Evolutionary conservation across 2,888 invertebrate genomes (phyloP).

Genomic region (Xanthorhoe designata): DNA sequence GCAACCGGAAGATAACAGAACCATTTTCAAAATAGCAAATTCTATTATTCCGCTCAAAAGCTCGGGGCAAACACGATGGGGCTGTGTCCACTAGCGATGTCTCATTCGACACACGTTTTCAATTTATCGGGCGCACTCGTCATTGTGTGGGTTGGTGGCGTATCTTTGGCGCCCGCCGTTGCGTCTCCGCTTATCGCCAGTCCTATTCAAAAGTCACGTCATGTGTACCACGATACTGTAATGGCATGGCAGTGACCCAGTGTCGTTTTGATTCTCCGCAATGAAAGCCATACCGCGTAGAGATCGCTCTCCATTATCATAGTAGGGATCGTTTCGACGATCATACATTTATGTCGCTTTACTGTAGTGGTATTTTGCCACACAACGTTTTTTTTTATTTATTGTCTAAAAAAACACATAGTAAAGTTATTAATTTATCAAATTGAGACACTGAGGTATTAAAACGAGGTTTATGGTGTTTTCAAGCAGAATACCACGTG

Average conservation of each 20-base stretch:
- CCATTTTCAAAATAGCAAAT: conserved; percentile 27
- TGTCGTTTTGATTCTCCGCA: conserved; percentile 29
- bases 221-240: conserved; percentile 55
- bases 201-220: conserved; percentile 65
- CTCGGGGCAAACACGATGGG: conserved; percentile 33
- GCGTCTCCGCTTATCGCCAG: conserved; percentile 61
- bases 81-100: conserved; percentile 51
- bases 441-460: no score
- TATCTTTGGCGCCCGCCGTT: conserved; percentile 60
- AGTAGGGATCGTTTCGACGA: no score
- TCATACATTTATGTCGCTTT: no score
- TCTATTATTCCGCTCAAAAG: conserved; percentile 45
- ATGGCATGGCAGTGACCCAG: conserved; percentile 47
- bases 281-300: conserved; percentile 4
- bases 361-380: no score
- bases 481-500: no score
- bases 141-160: conserved; percentile 54
- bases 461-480: no score
- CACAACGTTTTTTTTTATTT: no score
- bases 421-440: no score
- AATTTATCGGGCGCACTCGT: conserved; percentile 69
- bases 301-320: conserved; percentile 2
- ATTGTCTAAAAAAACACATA: no score
- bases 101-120: conserved; percentile 78
- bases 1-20: background rate